Conservation (phyloP, 1,140 invertebrate genomes). For the Pogonomyrmex barbatus region DNA sequence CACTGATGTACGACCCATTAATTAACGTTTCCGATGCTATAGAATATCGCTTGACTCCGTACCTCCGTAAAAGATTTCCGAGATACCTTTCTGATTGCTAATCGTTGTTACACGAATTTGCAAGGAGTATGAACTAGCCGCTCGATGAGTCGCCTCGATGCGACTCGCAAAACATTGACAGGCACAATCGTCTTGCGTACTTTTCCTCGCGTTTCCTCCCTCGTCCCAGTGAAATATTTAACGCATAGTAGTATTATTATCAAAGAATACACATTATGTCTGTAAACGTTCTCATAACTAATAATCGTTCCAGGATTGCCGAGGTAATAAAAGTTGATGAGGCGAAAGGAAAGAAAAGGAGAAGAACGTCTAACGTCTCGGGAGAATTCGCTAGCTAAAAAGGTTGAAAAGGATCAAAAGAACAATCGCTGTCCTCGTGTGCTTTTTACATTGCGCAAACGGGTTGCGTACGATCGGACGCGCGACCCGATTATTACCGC, state of each 20-base stretch:
- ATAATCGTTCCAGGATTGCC: conserved; percentile 57
- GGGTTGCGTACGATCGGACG: conserved; percentile 52
- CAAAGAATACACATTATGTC: conserved; percentile 29
- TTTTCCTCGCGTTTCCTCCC: not conserved
- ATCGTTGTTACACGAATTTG: conserved; percentile 33
- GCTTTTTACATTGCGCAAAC: conserved; percentile 53
- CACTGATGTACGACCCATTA: conserved; percentile 73
- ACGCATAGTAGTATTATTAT: conserved; percentile 28
- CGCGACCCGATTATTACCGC: conserved; percentile 57
- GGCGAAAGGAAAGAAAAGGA: not conserved
- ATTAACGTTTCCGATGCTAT: conserved; percentile 74
- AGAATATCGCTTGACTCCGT: conserved; percentile 70
- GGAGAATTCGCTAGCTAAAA: conserved; percentile 46
- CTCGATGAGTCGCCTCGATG: no score
- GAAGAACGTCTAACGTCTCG: conserved; percentile 33
- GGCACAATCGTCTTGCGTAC: no score
- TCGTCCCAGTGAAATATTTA: conserved; percentile 13
- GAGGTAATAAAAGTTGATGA: conserved; percentile 56
- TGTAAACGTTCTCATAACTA: conserved; percentile 47
- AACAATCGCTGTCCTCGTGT: conserved; percentile 55
- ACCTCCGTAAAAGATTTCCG: conserved; percentile 52
- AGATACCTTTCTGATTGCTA: conserved; percentile 62
- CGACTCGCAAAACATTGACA: no score
- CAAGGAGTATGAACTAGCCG: not conserved
- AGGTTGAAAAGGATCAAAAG: conserved; percentile 45